Conservation (phyloP, 2,888 invertebrate genomes). For the Dione vanillae region DNA sequence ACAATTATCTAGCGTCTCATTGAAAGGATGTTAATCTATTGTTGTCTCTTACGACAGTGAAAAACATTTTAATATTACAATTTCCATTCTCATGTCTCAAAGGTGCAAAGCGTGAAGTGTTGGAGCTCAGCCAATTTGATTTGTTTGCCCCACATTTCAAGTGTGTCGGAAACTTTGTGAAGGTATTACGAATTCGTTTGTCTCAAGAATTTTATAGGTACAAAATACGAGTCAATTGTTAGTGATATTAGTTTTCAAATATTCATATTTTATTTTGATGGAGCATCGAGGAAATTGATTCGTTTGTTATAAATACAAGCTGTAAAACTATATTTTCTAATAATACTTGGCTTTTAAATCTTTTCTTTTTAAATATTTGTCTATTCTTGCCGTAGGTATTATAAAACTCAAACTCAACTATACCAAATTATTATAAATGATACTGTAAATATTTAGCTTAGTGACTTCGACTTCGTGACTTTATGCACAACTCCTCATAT, state of each 20-base stretch:
- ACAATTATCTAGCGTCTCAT: too few species aligned
- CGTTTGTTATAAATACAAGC: neutral
- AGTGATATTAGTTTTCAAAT: conserved; percentile 12
- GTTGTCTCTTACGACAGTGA: neutral
- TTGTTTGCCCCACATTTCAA: conserved; percentile 30
- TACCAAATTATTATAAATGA: too few species aligned
- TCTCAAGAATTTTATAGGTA: conserved; percentile 16
- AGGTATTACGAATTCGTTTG: conserved; percentile 20
- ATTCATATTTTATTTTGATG: conserved; percentile 18
- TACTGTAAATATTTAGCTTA: too few species aligned
- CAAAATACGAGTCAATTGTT: conserved; percentile 6
- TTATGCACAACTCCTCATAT: too few species aligned
- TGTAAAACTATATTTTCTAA: neutral
- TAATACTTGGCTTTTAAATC: too few species aligned
- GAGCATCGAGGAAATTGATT: neutral
- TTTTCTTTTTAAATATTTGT: too few species aligned
- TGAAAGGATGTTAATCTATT: too few species aligned
- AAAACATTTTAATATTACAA: conserved; percentile 4
- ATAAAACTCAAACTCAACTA: too few species aligned
- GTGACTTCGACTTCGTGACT: too few species aligned
- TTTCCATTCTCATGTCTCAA: neutral
- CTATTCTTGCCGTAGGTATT: too few species aligned
- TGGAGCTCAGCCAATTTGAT: conserved; percentile 28
- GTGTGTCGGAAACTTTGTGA: conserved; percentile 13
- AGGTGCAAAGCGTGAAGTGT: conserved; percentile 28